phyloP scores from a whole-genome alignment of 2,888 invertebrate species.

The Acronicta aceris region DNA sequence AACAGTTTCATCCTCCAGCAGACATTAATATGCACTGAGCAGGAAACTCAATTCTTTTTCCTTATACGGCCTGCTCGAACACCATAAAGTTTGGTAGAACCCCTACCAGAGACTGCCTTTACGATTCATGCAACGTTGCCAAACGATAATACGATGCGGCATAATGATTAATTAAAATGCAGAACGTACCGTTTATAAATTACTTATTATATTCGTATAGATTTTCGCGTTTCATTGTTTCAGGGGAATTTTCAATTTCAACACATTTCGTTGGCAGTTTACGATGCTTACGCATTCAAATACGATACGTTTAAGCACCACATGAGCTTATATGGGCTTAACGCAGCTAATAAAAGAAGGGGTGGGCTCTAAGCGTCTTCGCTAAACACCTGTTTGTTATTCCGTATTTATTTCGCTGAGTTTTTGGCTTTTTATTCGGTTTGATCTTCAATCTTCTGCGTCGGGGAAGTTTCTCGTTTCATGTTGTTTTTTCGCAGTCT shows the following conservation, averaged over 20 bases:
- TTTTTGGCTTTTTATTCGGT: conserved; percentile 44
- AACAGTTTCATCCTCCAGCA: conserved; percentile 35
- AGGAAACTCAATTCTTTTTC: conserved; percentile 37
- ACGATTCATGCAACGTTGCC: conserved; percentile 53
- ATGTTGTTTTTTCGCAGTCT: conserved; percentile 32
- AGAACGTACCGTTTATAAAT: conserved; percentile 41
- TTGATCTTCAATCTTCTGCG: conserved; percentile 51
- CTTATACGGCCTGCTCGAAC: conserved; percentile 28
- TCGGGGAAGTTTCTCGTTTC: conserved; percentile 32
- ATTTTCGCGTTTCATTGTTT: conserved; percentile 45
- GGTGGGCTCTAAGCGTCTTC: conserved; percentile 55
- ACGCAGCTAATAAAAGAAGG: conserved; percentile 68
- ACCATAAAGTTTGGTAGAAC: conserved; percentile 38
- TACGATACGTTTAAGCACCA: conserved; percentile 61
- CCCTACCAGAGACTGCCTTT: conserved; percentile 21
- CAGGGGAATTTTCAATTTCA: conserved; percentile 58
- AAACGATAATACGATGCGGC: conserved; percentile 32
- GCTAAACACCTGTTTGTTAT: conserved; percentile 69
- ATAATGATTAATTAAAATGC: conserved; percentile 47
- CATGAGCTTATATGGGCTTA: conserved; percentile 63
- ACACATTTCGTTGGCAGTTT: conserved; percentile 60
- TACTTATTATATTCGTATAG: conserved; percentile 36
- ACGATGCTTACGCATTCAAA: conserved; percentile 60
- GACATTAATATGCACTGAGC: conserved; percentile 45
- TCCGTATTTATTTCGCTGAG: conserved; percentile 56